Evolutionary conservation across 2,113 vertebrate genomes (phyloP).

Genomic region (Oxyruncus cristatus): DNA sequence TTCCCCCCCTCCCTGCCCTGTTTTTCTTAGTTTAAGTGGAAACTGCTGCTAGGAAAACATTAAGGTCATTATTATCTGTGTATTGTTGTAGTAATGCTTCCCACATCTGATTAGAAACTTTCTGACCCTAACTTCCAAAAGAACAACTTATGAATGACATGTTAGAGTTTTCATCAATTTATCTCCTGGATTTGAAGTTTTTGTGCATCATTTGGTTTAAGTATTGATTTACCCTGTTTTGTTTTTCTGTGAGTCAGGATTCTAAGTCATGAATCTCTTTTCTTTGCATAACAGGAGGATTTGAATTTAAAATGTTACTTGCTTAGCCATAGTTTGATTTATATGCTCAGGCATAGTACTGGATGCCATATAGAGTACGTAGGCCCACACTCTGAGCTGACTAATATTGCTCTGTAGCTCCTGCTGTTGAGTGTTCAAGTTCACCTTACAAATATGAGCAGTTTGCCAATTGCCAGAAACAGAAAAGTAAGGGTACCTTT

Average conservation of each 20-base stretch:
- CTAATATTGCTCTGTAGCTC: background rate
- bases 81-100: background rate
- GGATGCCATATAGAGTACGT: background rate
- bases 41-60: background rate
- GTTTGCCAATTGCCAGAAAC: background rate
- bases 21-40: background rate
- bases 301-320: background rate
- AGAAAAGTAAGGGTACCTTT: background rate
- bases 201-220: background rate
- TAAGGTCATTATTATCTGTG: background rate
- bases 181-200: background rate
- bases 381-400: background rate
- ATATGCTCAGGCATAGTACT: background rate
- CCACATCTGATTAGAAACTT: background rate
- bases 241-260: background rate
- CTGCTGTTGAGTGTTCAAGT: background rate
- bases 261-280: background rate
- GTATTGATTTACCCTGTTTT: background rate
- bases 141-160: background rate
- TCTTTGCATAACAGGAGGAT: background rate
- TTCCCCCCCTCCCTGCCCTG: rapidly evolving
- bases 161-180: background rate
- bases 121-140: background rate
- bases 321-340: background rate
- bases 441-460: background rate